phyloP scores from a whole-genome alignment of 2,888 invertebrate genomes.

The Diarsia rubi region DNA sequence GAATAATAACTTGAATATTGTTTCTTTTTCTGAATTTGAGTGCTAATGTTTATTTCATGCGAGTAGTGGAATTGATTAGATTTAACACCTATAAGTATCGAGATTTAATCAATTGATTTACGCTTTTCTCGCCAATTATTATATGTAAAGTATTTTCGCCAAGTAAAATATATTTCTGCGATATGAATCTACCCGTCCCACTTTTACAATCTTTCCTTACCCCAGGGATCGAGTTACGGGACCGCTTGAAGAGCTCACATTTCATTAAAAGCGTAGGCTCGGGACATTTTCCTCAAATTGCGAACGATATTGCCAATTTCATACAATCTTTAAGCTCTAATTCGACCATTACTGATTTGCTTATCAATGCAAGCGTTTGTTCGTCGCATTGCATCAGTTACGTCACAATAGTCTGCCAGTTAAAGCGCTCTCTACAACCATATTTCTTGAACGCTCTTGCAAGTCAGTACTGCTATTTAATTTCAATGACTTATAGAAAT shows the following conservation, averaged over 20 bases:
- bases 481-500: constrained; percentile 55
- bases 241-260: constrained; percentile 41
- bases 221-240: constrained; percentile 46
- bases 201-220: constrained; percentile 43
- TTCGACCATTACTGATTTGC: constrained; percentile 47
- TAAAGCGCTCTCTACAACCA: constrained; percentile 56
- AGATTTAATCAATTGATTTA: constrained; percentile 43
- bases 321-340: constrained; percentile 36
- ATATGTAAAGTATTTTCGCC: constrained; percentile 25
- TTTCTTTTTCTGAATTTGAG: not conserved
- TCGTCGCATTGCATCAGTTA: constrained; percentile 71
- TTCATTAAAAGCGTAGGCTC: constrained; percentile 45
- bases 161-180: constrained; percentile 43
- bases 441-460: constrained; percentile 55
- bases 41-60: constrained; percentile 12
- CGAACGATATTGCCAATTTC: constrained; percentile 39
- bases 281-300: constrained; percentile 31
- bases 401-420: constrained; percentile 66
- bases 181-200: constrained; percentile 47
- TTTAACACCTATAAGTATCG: not conserved
- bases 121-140: constrained; percentile 34
- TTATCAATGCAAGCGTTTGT: constrained; percentile 60
- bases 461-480: constrained; percentile 50
- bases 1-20: not conserved
- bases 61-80: constrained; percentile 1